phyloP scores from a whole-genome alignment of 2,888 invertebrate species.

The Iphiclides podalirius region DNA sequence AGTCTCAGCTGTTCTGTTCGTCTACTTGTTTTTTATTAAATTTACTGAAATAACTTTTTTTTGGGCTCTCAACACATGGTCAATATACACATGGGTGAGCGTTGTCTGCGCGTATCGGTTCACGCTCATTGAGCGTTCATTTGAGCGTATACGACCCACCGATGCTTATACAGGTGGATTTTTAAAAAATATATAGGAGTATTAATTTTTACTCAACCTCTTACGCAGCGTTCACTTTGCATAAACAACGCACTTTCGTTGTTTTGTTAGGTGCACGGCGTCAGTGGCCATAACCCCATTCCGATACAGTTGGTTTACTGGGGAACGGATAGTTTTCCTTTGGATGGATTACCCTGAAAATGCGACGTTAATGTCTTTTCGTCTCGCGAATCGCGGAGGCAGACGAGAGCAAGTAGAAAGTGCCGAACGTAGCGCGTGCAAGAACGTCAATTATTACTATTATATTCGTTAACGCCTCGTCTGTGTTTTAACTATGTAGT shows the following conservation, averaged over 20 bases:
- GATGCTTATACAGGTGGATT: slow-evolving; percentile 33
- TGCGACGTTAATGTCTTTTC: background rate
- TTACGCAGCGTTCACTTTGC: background rate
- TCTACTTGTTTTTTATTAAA: too few relatives aligned
- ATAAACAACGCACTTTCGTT: slow-evolving; percentile 1
- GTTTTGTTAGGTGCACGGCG: background rate
- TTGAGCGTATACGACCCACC: slow-evolving; percentile 51
- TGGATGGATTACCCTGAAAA: background rate
- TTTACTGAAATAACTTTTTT: background rate
- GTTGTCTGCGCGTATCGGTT: slow-evolving; percentile 50
- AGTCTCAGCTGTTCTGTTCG: too few relatives aligned
- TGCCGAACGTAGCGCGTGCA: slow-evolving; percentile 49
- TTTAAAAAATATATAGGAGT: slow-evolving; percentile 35
- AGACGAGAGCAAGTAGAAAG: slow-evolving; percentile 61
- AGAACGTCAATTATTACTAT: slow-evolving; percentile 56
- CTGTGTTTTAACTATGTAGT: too few relatives aligned
- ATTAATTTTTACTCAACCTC: slow-evolving; percentile 21
- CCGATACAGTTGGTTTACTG: background rate
- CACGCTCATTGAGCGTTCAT: slow-evolving; percentile 56
- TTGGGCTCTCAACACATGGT: slow-evolving; percentile 36
- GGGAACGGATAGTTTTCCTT: too few relatives aligned
- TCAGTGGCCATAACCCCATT: slow-evolving; percentile 15
- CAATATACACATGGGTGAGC: slow-evolving; percentile 52
- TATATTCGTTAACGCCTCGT: too few relatives aligned
- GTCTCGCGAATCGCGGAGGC: slow-evolving; percentile 42